Evolutionary conservation across 2,113 vertebrate genomes (phyloP), one percentile per base, ranked within the genome.

Genomic region (Rissa tridactyla): DNA sequence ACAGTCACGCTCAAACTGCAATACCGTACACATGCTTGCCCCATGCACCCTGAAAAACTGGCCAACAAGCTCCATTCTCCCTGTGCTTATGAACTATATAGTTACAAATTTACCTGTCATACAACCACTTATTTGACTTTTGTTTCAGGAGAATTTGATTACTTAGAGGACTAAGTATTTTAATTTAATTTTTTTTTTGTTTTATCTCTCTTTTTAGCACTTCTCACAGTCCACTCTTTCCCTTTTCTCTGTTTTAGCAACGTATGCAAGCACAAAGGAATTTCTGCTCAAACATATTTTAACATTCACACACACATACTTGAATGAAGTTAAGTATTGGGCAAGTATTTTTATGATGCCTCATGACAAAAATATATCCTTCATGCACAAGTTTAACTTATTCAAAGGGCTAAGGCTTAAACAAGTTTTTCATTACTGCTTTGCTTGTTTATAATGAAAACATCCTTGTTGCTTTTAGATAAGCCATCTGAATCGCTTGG

Each of bases 391-490:
- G 77, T 62, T 82, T 36, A 40, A 82, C 80, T 69, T 86, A 78
- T 72, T 96, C 77, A 81, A 77, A 89, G 32, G 30, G 46, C 32
- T 83, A 85, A 85, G 17, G 10, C 54, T 91, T 73, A 77, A 96
- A 81, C 29, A 94, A 83, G 72, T 65, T 95, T 96, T 94, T 94
- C 54, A 82, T 91, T 96, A 91, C 57, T 96, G 54, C 84, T 89
- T 82, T 90, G 75, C 58, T 85, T 90, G 84, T 91, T 89, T 88
- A 57, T 89, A 92, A 93, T 76, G 77, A 90, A 94, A 95, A 92
- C 62, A 94, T 91, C 66, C 89, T 86, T 89, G 78, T 84, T 96
- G 66, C 92, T 87, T 90, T 91, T 91, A 95, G 94, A 94, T 94
- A 96, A 97, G 79, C 71, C 79, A 62, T 83, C 79, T 66, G 46